These are phyloP conservation scores for Drosophila sucinea DNA, from an alignment of 1,140 invertebrate genomes.

Conservation along the genomic window DNA sequence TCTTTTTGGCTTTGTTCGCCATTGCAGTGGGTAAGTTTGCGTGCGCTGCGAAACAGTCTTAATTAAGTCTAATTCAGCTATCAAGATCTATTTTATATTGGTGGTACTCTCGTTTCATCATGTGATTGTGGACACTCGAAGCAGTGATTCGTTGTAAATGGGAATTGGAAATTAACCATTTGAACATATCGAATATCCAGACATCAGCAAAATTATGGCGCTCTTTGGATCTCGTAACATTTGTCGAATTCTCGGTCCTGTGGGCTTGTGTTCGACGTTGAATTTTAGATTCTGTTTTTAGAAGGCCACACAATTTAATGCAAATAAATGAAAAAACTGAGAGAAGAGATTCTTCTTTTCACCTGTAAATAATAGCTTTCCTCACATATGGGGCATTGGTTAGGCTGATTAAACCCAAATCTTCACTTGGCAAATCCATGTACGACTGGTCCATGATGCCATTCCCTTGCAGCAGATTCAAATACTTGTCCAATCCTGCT, in stretches of 20 bases:
- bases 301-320: neutral
- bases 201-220: conserved; percentile 19
- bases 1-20: neutral
- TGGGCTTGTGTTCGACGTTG: too few species aligned
- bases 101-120: conserved; percentile 10
- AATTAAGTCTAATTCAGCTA: conserved; percentile 4
- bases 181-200: conserved; percentile 31
- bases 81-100: conserved; percentile 10
- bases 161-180: conserved; percentile 7
- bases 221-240: neutral
- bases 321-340: neutral
- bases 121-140: neutral
- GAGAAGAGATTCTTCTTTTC: neutral
- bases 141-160: conserved; percentile 4
- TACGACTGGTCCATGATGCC: neutral
- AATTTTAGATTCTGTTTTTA: too few species aligned
- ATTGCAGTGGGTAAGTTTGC: neutral
- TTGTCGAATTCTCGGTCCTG: neutral
- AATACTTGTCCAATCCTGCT: neutral
- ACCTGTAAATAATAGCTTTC: neutral
- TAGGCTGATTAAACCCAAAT: conserved; percentile 20
- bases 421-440: neutral
- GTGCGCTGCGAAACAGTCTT: neutral
- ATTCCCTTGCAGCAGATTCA: neutral
- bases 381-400: conserved; percentile 12